Percentiles rank a stretch among this genome's conserved stretches.
Conservation (phyloP, 2,888 invertebrate species). For the Harpagoxenus sublaevis region DNA sequence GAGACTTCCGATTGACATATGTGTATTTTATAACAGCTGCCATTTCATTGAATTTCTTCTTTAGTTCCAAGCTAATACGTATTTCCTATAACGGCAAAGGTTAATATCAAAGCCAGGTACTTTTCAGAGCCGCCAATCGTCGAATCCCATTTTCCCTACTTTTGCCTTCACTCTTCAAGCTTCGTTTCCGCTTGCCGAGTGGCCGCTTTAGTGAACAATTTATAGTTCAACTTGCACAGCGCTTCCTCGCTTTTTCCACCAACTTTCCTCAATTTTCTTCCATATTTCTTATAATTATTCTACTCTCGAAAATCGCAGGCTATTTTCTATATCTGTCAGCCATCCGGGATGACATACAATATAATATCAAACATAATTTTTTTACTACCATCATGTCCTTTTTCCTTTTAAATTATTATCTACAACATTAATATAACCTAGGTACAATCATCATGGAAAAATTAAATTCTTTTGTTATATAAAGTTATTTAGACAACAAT, state of each 20-base stretch:
- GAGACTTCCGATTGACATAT: background rate
- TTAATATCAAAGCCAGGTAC: constrained; percentile 75
- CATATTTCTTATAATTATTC: constrained; percentile 37
- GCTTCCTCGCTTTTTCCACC: constrained; percentile 26
- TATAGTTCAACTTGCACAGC: constrained; percentile 63
- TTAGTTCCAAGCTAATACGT: constrained; percentile 7
- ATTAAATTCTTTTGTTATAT: background rate
- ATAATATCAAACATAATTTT: constrained; percentile 8
- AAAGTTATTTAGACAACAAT: constrained; percentile 5
- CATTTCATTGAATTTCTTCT: constrained; percentile 14
- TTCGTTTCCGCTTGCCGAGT: constrained; percentile 53
- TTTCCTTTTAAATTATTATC: background rate
- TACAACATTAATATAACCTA: background rate
- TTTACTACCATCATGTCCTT: background rate
- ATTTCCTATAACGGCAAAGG: constrained; percentile 52
- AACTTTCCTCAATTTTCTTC: background rate
- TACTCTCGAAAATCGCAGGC: background rate
- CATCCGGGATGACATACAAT: constrained; percentile 1
- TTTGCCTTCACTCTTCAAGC: constrained; percentile 55
- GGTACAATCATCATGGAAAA: background rate
- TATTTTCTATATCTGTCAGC: constrained; percentile 7
- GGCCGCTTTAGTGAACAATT: constrained; percentile 74
- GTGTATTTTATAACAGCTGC: constrained; percentile 9
- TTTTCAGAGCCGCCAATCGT: constrained; percentile 54
- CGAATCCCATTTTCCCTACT: constrained; percentile 68